A percentile compares a stretch with the other conserved stretches of the same genome.
Conservation (phyloP, 2,113 vertebrate species). For the Calidris pygmaea region DNA sequence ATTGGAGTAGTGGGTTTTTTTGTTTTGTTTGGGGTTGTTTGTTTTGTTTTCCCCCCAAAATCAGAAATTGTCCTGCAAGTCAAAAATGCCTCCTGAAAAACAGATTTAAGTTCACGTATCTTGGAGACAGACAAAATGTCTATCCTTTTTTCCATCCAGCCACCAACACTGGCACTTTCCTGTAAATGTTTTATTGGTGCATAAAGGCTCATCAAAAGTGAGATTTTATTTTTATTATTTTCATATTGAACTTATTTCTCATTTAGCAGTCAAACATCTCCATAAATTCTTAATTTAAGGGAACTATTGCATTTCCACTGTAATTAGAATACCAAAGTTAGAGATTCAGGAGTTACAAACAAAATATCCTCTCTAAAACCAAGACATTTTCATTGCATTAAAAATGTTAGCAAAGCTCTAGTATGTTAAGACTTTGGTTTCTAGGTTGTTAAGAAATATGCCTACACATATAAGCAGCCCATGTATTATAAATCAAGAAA, state of each 20-base stretch:
- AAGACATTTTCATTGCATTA: neutral
- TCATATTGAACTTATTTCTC: neutral
- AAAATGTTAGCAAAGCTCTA: neutral
- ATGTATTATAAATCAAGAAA: neutral
- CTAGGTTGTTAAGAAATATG: slow-evolving; percentile 6
- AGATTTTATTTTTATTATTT: neutral
- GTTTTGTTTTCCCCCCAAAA: neutral
- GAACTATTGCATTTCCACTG: neutral
- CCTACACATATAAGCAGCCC: neutral
- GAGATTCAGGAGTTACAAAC: neutral
- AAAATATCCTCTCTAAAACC: neutral
- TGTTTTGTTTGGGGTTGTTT: neutral
- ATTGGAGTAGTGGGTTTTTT: neutral
- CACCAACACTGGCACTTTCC: neutral
- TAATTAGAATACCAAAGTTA: neutral
- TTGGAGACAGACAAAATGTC: neutral
- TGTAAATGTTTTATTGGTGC: neutral
- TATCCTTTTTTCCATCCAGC: neutral
- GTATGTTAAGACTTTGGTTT: neutral
- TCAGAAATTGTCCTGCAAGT: neutral
- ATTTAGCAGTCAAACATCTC: neutral
- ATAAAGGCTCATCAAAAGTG: neutral
- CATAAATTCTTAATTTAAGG: neutral
- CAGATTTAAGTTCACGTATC: neutral
- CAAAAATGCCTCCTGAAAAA: neutral